Base-by-base conservation (phyloP, 2,797 vertebrate genomes). In the Sitta carolinensis region DNA sequence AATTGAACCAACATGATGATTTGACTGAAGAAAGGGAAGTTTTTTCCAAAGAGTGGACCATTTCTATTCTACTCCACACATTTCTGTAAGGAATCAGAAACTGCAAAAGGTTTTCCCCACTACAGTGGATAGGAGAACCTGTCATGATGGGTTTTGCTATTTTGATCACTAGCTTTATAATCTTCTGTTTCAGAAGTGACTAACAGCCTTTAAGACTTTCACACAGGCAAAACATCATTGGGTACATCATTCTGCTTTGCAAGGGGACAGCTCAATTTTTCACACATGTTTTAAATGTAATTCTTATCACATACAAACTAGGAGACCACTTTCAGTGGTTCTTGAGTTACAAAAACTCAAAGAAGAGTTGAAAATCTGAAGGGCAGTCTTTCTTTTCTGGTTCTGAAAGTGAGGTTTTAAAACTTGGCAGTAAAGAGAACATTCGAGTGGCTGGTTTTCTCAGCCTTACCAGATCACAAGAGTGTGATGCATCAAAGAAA, bases 201-300 rank as follows among this genome's bases (percentile, higher is more conserved):
- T 68, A 78, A 47, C 5, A 69, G 8, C 34, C 32, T 32, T 32
- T 19, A 45, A 55, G 40, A n/a, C 5, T 61, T 79, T 22, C 54
- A 81, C 10, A 48, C 0, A 34, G 8, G 3, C 12, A 64, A 34
- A 7, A 6, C 3, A 61, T 9, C 29, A 29, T 17, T 61, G 12
- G 12, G 29, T 21, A 29, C 29, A 11, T 34, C 4, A 16, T 54
- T 69, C 29, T 29, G 25, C 29, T 68, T 72, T 59, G 14, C 12
- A 59, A 67, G 11, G 6, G 22, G 4, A 20, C 29, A 57, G 23
- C 32, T 89, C 32, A 23, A 23, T 32, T 69, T 63, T 72, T 64
- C 29, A 17, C 10, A 6, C 7, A 17, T 2, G 6, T 40, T 96
- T 61, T 55, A 30, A 87, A 15, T 14, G 16, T 7, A 51, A 20